Evolutionary conservation across 2,797 vertebrate genomes (phyloP).

Genomic region (Pangasius macronema): DNA sequence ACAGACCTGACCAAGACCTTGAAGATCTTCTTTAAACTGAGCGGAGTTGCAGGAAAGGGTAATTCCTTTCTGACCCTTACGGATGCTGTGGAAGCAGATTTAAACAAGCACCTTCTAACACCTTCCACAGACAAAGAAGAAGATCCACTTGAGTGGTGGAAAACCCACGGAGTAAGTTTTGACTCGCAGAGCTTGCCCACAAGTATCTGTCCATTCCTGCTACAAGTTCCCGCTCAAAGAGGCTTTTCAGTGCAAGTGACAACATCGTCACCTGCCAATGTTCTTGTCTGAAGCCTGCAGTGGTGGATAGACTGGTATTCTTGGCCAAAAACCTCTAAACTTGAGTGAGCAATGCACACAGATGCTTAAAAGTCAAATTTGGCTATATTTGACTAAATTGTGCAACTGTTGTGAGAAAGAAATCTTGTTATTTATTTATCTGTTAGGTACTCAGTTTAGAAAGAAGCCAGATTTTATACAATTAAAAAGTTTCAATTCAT

Average conservation of each 20-base stretch:
- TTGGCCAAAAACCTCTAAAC: not conserved
- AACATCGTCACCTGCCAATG: not conserved
- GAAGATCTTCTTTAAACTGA: slow-evolving; percentile 33
- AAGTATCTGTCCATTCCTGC: not conserved
- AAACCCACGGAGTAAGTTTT: slow-evolving; percentile 1
- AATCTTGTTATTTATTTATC: too few relatives aligned
- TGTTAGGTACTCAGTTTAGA: too few relatives aligned
- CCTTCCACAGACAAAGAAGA: slow-evolving; percentile 24
- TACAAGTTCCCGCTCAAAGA: not conserved
- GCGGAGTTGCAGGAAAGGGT: slow-evolving; percentile 3
- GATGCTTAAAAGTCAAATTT: too few relatives aligned
- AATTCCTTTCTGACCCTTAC: slow-evolving; percentile 6
- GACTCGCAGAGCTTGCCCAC: not conserved
- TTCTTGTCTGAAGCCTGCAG: not conserved
- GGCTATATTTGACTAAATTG: too few relatives aligned
- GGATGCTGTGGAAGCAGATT: slow-evolving; percentile 24
- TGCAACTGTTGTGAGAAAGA: too few relatives aligned
- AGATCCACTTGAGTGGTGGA: not conserved
- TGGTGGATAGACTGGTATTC: slow-evolving; percentile 9
- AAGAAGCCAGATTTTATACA: too few relatives aligned
- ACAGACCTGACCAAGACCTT: not conserved
- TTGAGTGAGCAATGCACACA: not conserved
- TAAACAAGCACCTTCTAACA: slow-evolving; percentile 18
- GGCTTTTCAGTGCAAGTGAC: slow-evolving; percentile 14
- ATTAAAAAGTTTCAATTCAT: too few relatives aligned